Base-by-base conservation (phyloP, 2,888 invertebrate species). In the Eumerus sabulonum region DNA sequence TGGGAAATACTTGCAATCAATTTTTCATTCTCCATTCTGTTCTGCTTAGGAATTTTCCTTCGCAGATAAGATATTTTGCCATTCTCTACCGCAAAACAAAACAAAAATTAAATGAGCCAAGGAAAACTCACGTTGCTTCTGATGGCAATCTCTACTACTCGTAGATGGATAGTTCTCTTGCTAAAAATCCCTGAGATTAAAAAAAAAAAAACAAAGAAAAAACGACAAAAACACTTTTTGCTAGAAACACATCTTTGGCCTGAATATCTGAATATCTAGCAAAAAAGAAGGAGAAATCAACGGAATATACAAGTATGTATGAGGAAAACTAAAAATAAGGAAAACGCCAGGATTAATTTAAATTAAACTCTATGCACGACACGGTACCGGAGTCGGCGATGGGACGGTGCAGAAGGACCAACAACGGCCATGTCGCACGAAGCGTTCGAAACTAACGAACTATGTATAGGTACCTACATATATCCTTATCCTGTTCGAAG, bases 331-430 rank as follows among this genome's bases (percentile, higher is more conserved):
- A 56, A 74, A 64, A 14, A 59, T 60, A 56, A 74, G 40, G 44
- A 44, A 51, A 67, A 67, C 54, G 60, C 48, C 60, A 56, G 73
- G 60, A 73, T 74, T 74, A 67, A 56, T 74, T 73, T 67, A 74
- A 74, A 74, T 74, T 74, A 74, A 67, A 74, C 36, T 67, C 56
- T n/a, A 38, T 56, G 36, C 9, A 53, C 27, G 14, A 19, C 54
- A 47, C 9, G 44, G 42, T 38, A 50, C 50, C 16, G n/a, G 9
- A 11, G 12, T 53, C 9, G 53, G 51, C 9, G 11, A 35, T 35
- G 12, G 12, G 40, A 36, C 51, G 57, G 42, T 36, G 57, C 27
- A 27, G 27, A 27, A 27, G 3, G 27, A 27, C 27, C 7, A 27
- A 27, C 27, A 4, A 27, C 27, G 2, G 27, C 27, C 7, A 27